These are phyloP conservation scores for Encarsia formosa DNA, from an alignment of 2,888 invertebrate species.

Conservation along the genomic window DNA sequence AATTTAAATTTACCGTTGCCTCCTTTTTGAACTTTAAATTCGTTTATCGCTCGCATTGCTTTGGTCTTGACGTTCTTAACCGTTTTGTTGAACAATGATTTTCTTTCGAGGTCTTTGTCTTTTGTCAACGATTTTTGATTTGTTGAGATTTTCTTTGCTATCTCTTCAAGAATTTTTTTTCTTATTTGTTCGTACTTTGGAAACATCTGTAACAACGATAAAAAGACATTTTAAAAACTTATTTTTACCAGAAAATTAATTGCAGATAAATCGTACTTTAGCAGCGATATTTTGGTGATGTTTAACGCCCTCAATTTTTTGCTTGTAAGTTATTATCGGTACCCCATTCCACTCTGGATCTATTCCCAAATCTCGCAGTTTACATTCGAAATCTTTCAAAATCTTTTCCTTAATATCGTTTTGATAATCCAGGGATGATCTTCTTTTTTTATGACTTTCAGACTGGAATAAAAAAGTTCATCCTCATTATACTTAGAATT, in stretches of 20 bases:
- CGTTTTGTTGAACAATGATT: slow-evolving; percentile 52
- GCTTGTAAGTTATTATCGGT: slow-evolving; percentile 56
- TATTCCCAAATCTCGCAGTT: slow-evolving; percentile 59
- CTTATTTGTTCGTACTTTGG: slow-evolving; percentile 53
- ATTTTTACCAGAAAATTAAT: background rate
- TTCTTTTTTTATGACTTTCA: too few species aligned
- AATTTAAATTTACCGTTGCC: slow-evolving; percentile 23
- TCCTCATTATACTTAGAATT: too few species aligned
- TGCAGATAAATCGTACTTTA: slow-evolving; percentile 52
- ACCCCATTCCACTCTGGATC: slow-evolving; percentile 62
- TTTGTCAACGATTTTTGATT: slow-evolving; percentile 37
- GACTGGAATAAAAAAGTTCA: too few species aligned
- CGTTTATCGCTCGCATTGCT: slow-evolving; percentile 50
- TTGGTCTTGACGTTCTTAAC: slow-evolving; percentile 57
- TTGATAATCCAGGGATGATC: too few species aligned
- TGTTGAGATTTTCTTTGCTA: slow-evolving; percentile 49
- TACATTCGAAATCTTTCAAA: slow-evolving; percentile 54
- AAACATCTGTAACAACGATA: slow-evolving; percentile 50
- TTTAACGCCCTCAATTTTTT: slow-evolving; percentile 57
- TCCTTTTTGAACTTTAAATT: slow-evolving; percentile 48
- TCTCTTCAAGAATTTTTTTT: slow-evolving; percentile 52
- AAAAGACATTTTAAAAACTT: background rate
- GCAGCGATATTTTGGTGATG: slow-evolving; percentile 58
- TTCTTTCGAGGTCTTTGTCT: slow-evolving; percentile 43
- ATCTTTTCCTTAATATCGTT: too few species aligned